Base-by-base conservation (phyloP, 2,797 vertebrate genomes). In the Chaetodon trifasciatus region DNA sequence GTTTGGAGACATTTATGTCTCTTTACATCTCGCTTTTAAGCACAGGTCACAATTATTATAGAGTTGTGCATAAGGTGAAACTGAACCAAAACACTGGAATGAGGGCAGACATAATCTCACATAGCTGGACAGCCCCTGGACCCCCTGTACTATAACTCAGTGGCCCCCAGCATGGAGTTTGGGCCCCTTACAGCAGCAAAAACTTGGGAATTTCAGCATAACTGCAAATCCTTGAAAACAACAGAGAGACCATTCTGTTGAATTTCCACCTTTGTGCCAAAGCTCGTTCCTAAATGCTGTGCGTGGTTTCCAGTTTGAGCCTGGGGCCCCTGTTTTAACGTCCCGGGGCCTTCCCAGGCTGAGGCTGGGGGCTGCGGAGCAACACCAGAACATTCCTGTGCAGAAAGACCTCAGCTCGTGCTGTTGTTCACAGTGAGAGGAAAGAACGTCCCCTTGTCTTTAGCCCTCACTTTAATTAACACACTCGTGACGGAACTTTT, bases 301-400 rank as follows among this genome's bases (percentile, higher is more conserved):
- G 49, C 57, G 64, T 40, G 19, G 61, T 79, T 72, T 21, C n/a
- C 19, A 70, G 58, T 24, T 39, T 65, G 11, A 65, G 72, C 56
- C 60, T 49, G 56, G 60, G 72, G 78, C 62, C 84, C 78, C 74
- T 70, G 73, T 79, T 83, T 62, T 15, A 76, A 40, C 64, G 69
- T 74, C 69, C 81, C 60, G 50, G 80, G 91, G 90, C 90, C 93
- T 91, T 81, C 85, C 81, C 84, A 77, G 68, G 60, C 75, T 56
- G 75, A 77, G 86, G 64, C 60, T 55, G 52, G 46, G 58, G 61
- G 16, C 39, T 74, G 86, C 49, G 75, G 37, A 70, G 70, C 47
- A 67, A 35, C 81, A 60, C 86, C 87, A 76, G 67, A 52, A 79
- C 91, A 92, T 93, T 94, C 92, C 93, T 91, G 2, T 78, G 84